A percentile compares a stretch with the other conserved stretches of the same genome.
Conservation (phyloP, 1,140 invertebrate genomes). For the Leptinotarsa lineolata region DNA sequence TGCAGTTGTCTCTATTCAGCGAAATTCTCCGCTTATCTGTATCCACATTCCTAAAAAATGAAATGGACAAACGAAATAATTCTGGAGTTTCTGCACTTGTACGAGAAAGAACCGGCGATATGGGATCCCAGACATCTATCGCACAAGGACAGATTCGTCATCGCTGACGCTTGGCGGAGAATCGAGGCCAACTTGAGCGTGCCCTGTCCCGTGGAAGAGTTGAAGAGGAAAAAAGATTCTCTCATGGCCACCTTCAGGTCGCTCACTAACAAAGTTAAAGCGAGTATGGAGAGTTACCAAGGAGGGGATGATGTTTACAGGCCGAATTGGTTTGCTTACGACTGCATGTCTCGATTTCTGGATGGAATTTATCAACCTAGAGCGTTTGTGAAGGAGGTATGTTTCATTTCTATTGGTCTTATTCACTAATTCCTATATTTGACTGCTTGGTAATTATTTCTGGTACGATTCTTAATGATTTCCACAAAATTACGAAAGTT, state of each 20-base stretch:
- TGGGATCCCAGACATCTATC: conserved; percentile 38
- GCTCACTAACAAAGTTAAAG: conserved; percentile 35
- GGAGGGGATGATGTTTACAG: conserved; percentile 37
- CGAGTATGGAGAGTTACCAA: conserved; percentile 26
- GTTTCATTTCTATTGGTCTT: not conserved
- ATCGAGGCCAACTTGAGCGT: conserved; percentile 29
- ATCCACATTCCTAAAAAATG: conserved; percentile 9
- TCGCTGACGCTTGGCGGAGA: conserved; percentile 37
- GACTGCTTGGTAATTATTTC: too few species aligned
- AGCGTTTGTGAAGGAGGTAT: not conserved
- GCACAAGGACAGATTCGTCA: conserved; percentile 37
- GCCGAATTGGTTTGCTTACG: conserved; percentile 45
- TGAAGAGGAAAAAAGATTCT: conserved; percentile 49
- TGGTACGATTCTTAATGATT: too few species aligned
- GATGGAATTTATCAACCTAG: conserved; percentile 13
- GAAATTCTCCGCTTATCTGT: too few species aligned
- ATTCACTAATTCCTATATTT: not conserved
- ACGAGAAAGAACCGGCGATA: conserved; percentile 36
- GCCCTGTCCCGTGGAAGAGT: conserved; percentile 27
- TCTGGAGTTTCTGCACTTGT: conserved; percentile 38
- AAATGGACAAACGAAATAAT: conserved; percentile 37
- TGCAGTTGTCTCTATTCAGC: too few species aligned
- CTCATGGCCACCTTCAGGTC: conserved; percentile 46
- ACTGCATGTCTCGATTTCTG: conserved; percentile 38
- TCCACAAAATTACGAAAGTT: too few species aligned